These are phyloP conservation scores for Phortica okadai DNA, from an alignment of 2,888 invertebrate genomes.

Conservation along the genomic window DNA sequence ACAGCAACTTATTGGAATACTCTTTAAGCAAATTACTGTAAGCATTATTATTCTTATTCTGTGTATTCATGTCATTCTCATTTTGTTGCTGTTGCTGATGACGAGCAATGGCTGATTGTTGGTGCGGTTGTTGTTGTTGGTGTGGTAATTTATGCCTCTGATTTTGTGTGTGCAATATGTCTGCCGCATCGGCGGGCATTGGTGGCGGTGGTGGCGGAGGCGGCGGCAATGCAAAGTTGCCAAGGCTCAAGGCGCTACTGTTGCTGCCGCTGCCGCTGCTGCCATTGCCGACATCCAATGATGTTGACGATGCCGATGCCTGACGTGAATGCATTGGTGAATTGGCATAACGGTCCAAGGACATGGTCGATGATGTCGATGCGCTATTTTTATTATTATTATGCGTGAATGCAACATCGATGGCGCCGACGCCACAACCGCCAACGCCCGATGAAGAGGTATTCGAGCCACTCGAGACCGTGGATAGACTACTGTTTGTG, in stretches of 20 bases:
- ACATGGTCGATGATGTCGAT: constrained; percentile 61
- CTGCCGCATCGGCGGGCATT: constrained; percentile 39
- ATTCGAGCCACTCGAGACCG: constrained; percentile 69
- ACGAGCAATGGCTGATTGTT: constrained; percentile 52
- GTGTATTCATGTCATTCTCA: constrained; percentile 75
- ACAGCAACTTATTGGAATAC: constrained; percentile 70
- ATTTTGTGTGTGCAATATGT: constrained; percentile 43
- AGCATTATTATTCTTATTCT: constrained; percentile 72
- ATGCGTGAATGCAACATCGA: constrained; percentile 48
- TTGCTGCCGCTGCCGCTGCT: constrained; percentile 36
- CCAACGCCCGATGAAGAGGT: constrained; percentile 68
- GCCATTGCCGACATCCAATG: constrained; percentile 54
- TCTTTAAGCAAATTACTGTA: constrained; percentile 75
- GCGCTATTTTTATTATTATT: constrained; percentile 50
- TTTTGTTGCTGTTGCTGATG: constrained; percentile 63
- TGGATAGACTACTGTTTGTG: constrained; percentile 74
- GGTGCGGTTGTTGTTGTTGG: constrained; percentile 52
- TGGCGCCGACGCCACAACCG: constrained; percentile 50
- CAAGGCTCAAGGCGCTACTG: constrained; percentile 27
- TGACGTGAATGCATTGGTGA: constrained; percentile 72
- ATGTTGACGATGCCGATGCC: constrained; percentile 68
- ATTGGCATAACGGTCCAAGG: constrained; percentile 65
- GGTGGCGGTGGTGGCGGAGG: constrained; percentile 61
- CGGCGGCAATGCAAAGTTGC: constrained; percentile 60
- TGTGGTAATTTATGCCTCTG: constrained; percentile 11